Conservation (phyloP, 2,797 vertebrate genomes). For the Mareca penelope region DNA sequence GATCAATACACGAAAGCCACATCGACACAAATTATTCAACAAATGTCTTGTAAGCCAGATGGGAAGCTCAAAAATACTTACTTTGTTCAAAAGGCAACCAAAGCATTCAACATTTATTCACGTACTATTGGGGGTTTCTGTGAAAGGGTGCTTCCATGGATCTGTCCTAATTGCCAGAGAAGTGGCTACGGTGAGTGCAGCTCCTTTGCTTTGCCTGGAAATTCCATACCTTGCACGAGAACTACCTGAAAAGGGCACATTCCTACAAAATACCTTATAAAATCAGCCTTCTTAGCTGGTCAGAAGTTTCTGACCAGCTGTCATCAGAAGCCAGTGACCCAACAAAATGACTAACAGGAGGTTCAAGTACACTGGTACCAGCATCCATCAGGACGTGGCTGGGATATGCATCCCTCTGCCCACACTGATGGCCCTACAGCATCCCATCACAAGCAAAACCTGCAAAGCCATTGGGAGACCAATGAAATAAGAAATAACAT, state of each 20-base stretch:
- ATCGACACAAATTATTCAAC: slow-evolving; percentile 69
- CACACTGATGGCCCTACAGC: background rate
- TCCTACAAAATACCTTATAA: background rate
- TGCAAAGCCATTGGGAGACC: background rate
- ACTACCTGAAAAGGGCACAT: background rate
- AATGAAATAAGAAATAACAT: background rate
- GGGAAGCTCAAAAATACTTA: slow-evolving; percentile 30
- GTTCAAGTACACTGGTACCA: slow-evolving; percentile 33
- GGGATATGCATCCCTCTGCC: background rate
- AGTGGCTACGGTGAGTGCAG: background rate
- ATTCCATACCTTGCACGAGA: background rate
- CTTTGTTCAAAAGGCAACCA: slow-evolving; percentile 3
- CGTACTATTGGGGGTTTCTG: background rate
- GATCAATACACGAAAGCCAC: slow-evolving; percentile 63
- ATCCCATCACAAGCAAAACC: background rate
- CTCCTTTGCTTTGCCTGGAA: background rate
- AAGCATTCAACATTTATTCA: background rate
- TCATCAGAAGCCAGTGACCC: background rate
- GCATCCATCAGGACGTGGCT: background rate
- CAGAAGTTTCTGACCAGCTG: background rate
- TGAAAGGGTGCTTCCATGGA: background rate
- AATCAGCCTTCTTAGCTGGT: background rate
- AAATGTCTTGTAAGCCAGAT: slow-evolving; percentile 60
- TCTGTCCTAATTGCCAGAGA: background rate
- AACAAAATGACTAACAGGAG: slow-evolving; percentile 43